A percentile compares a stretch with the other conserved stretches of the same genome.
Conservation (phyloP, 2,797 vertebrate species). For the Uromys caudimaculatus region DNA sequence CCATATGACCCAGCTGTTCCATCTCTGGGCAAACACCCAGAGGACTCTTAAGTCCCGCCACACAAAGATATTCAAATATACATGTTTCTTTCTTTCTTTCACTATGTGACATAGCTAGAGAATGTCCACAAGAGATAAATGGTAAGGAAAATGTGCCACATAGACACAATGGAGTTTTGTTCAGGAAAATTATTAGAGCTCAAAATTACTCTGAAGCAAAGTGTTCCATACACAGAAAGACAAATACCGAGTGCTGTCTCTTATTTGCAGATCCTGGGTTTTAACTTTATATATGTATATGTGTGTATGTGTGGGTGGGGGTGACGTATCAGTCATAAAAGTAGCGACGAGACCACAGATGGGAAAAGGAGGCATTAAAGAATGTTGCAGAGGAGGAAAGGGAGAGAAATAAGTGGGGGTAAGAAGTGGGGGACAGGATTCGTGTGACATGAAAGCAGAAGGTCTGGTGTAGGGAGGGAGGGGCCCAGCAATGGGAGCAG, state of each 20-base stretch:
- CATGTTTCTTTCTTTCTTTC: too few species aligned
- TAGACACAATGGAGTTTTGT: neutral
- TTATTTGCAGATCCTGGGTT: neutral
- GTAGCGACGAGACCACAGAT: neutral
- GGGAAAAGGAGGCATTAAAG: neutral
- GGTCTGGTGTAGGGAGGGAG: neutral
- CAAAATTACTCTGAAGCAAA: neutral
- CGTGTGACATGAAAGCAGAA: neutral
- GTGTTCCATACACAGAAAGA: neutral
- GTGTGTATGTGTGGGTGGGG: neutral
- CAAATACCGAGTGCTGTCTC: neutral
- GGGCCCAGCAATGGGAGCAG: accelerated
- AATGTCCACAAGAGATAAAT: neutral
- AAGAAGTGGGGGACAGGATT: neutral
- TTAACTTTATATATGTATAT: neutral
- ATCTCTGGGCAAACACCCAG: too few species aligned
- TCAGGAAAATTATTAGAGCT: neutral
- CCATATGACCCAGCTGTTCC: neutral
- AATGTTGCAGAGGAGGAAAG: too few species aligned
- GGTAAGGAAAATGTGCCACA: neutral
- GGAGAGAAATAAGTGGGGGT: neutral
- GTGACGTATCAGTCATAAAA: neutral
- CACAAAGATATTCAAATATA: too few species aligned
- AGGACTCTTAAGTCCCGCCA: neutral
- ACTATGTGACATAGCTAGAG: neutral